Percentiles rank a stretch among this genome's conserved stretches.
These are phyloP conservation scores for Tipula lateralis DNA, from an alignment of 2,888 invertebrate genomes.

Conservation along the genomic window DNA sequence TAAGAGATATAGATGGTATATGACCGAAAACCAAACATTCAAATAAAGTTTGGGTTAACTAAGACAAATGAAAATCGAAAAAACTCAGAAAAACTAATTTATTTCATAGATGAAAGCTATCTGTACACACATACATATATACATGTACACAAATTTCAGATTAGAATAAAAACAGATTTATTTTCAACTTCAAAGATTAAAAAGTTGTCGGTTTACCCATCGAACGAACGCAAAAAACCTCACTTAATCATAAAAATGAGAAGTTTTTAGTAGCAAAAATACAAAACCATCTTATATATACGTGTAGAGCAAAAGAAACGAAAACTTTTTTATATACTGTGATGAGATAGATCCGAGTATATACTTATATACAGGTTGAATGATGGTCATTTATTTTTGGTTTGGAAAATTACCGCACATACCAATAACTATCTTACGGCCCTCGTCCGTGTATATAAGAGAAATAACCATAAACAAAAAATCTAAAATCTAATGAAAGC, in stretches of 20 bases:
- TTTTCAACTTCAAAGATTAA: constrained; percentile 19
- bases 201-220: constrained; percentile 4
- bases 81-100: background rate
- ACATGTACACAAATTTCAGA: background rate
- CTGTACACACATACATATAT: background rate
- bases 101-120: background rate
- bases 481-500: background rate
- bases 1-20: background rate
- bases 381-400: constrained; percentile 15
- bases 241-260: background rate
- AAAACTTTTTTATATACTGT: background rate
- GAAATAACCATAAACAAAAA: background rate
- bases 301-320: background rate
- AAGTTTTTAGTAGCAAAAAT: background rate
- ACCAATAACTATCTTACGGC: background rate
- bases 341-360: background rate
- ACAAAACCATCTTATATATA: background rate
- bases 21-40: background rate
- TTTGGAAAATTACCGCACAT: background rate
- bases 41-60: background rate
- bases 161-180: constrained; percentile 1
- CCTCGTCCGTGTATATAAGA: background rate
- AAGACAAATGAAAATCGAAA: background rate
- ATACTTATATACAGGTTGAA: background rate
- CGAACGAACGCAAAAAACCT: background rate